These are phyloP conservation scores for Ciconia boyciana DNA, from an alignment of 2,113 vertebrate genomes.

Conservation along the genomic window DNA sequence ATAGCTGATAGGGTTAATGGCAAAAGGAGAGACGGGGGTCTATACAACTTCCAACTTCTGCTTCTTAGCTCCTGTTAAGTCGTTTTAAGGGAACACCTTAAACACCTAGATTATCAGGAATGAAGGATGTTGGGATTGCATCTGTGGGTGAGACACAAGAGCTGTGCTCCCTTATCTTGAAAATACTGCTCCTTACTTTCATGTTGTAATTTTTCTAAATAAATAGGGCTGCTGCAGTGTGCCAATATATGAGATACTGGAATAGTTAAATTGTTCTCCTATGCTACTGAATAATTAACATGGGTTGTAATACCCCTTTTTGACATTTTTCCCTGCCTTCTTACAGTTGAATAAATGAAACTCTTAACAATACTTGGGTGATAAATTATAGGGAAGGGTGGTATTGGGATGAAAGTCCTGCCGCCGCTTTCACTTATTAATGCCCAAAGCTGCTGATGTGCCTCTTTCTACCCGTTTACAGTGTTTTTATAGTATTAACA, in stretches of 20 bases:
- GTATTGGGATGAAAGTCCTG: not conserved
- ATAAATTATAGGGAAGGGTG: not conserved
- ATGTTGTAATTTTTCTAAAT: not conserved
- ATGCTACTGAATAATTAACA: not conserved
- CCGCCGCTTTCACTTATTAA: not conserved
- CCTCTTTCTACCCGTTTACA: not conserved
- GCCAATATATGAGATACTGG: fast-evolving
- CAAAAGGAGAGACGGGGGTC: not conserved
- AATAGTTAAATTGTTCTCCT: not conserved
- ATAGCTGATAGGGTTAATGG: not conserved
- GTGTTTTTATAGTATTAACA: not conserved
- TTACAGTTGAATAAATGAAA: not conserved
- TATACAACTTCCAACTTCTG: not conserved
- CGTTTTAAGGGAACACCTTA: not conserved
- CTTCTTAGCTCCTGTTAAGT: not conserved
- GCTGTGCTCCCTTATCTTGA: not conserved
- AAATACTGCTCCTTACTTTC: not conserved
- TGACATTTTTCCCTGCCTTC: not conserved
- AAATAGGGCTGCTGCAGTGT: not conserved
- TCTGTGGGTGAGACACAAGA: not conserved
- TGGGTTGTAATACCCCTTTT: not conserved
- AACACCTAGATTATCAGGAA: not conserved
- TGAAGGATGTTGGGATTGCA: not conserved
- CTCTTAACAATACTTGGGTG: not conserved
- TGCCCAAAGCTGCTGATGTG: not conserved